Base-by-base conservation (phyloP, 2,888 invertebrate genomes). In the Caenorhabditis parvicauda region DNA sequence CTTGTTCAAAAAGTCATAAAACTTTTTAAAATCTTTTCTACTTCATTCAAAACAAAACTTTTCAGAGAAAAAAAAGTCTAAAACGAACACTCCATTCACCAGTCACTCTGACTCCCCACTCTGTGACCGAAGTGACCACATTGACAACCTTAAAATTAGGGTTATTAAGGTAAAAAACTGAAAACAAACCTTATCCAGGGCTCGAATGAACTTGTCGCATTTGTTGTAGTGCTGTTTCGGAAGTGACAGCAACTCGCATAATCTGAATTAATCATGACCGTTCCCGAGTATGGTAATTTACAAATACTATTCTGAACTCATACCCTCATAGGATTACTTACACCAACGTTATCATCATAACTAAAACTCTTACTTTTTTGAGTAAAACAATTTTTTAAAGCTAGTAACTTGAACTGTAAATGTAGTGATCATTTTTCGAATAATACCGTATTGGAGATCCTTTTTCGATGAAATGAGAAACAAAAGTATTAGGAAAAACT, bases 81-180 rank as follows among this genome's bases (percentile, higher is more conserved):
- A 32, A 32, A 32, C 9, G n/a, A 32, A 32, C 35, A 9, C n/a
- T n/a, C 61, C 61, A 61, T 24, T 61, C 61, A 17, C 61, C 61
- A 5, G 32, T 47, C 21, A 35, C 39, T 7, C 61, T 41, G 17
- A 47, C 44, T 7, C 61, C 61, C 27, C 54, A 51, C 47, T 61
- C 57, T 14, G 55, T 61, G 1, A 61, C 55, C 29, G 61, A 54
- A 38, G 61, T 57, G 14, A 61, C 61, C n/a, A 61, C 57, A 22
- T 56, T 57, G 27, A 61, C 57, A n/a, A 61, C 60, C 58, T 59
- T 21, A 3, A 48, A 51, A 7, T 37, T 14, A 32, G 32, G 29
- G 5, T 5, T 32, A 6, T 32, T 21, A 12, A 22, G 14, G 32
- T n/a, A 9, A 32, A 32, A 32, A 32, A 32, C n/a, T 32, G 9